These are phyloP conservation scores for Scotopteryx bipunctaria DNA, from an alignment of 2,888 invertebrate species.

Conservation along the genomic window DNA sequence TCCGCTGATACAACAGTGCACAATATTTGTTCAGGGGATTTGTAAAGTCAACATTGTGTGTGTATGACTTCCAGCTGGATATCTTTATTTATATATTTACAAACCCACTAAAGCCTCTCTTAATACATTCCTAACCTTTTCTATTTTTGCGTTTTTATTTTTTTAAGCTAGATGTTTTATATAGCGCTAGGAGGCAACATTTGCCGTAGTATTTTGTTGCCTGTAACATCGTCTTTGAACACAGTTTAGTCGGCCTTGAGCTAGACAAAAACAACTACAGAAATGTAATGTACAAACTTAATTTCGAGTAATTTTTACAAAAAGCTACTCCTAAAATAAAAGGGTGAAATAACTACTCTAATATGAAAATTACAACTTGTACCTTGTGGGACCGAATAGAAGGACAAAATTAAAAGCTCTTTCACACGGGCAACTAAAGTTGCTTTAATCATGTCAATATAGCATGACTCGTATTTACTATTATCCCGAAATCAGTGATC, in stretches of 20 bases:
- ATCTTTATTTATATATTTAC: slow-evolving; percentile 6
- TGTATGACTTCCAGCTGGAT: slow-evolving; percentile 16
- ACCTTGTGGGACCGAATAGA: slow-evolving; percentile 46
- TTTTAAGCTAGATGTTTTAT: too few relatives aligned
- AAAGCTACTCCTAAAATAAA: not conserved
- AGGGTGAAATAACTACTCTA: not conserved
- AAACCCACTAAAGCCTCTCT: not conserved
- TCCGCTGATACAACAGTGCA: slow-evolving; percentile 52
- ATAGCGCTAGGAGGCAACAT: too few relatives aligned
- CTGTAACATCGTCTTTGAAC: too few relatives aligned
- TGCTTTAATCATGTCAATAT: too few relatives aligned
- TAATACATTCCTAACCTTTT: too few relatives aligned
- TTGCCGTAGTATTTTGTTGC: too few relatives aligned
- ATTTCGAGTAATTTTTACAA: not conserved
- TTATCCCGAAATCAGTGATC: too few relatives aligned
- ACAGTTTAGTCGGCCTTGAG: too few relatives aligned
- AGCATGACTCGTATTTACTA: too few relatives aligned
- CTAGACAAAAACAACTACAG: too few relatives aligned
- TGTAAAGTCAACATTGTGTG: slow-evolving; percentile 36
- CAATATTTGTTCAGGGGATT: slow-evolving; percentile 54
- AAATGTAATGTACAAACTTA: too few relatives aligned
- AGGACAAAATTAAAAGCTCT: slow-evolving; percentile 52
- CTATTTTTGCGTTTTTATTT: too few relatives aligned
- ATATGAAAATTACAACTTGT: slow-evolving; percentile 3
- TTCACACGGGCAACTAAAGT: not conserved